These are phyloP conservation scores for Poeciliopsis retropinna DNA, from an alignment of 2,113 vertebrate species.

Conservation along the genomic window DNA sequence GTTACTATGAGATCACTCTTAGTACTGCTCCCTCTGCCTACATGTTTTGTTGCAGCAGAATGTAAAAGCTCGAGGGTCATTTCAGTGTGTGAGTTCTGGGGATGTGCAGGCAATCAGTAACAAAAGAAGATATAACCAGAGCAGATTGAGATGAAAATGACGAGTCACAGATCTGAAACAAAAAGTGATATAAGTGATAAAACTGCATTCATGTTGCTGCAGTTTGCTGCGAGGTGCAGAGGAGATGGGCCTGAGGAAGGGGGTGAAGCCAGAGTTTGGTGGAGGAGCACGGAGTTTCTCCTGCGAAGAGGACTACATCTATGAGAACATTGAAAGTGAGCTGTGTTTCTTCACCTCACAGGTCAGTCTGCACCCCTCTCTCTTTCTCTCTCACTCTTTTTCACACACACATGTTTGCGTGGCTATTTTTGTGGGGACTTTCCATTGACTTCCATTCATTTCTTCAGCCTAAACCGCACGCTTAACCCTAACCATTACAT, in stretches of 20 bases:
- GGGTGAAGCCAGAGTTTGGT: constrained; percentile 91
- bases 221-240: constrained; percentile 95
- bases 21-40: constrained; percentile 4
- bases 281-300: constrained; percentile 90
- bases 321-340: constrained; percentile 96
- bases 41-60: neutral
- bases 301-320: constrained; percentile 97
- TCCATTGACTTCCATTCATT: no score
- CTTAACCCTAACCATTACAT: no score
- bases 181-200: neutral
- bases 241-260: constrained; percentile 90
- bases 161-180: neutral
- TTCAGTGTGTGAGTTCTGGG: neutral
- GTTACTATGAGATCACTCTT: neutral
- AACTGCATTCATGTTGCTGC: neutral
- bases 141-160: neutral
- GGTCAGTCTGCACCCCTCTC: constrained; percentile 72
- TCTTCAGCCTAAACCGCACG: no score
- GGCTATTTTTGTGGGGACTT: no score
- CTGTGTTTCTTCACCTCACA: constrained; percentile 96
- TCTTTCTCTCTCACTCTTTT: no score
- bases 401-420: no score
- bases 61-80: neutral
- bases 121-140: neutral
- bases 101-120: neutral